Percentiles rank a stretch among this genome's conserved stretches.
These are phyloP conservation scores for Semotilus atromaculatus DNA, from an alignment of 2,797 vertebrate genomes.

Conservation along the genomic window DNA sequence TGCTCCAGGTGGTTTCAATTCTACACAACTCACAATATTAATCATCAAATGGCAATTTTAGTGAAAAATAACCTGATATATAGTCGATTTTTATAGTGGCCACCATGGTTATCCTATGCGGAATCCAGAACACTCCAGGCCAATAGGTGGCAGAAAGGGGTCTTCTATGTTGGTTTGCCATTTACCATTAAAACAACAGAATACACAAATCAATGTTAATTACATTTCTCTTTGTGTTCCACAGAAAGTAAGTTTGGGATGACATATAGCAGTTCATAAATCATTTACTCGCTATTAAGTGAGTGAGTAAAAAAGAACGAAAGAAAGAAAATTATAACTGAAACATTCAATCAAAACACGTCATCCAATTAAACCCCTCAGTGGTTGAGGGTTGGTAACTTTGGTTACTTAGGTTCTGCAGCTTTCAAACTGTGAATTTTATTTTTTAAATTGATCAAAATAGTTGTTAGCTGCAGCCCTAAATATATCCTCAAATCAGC, in stretches of 20 bases:
- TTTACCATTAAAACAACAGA: slow-evolving; percentile 8
- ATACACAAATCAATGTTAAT: not conserved
- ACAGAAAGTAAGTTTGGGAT: not conserved
- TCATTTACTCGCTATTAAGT: no score
- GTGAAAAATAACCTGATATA: not conserved
- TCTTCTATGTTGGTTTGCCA: not conserved
- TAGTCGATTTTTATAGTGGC: not conserved
- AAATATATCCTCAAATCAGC: slow-evolving; percentile 17
- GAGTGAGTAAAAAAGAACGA: not conserved
- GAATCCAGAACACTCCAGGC: not conserved
- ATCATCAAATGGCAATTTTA: not conserved
- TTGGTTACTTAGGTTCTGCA: not conserved
- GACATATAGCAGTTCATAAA: not conserved
- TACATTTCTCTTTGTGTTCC: not conserved
- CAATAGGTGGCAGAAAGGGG: not conserved
- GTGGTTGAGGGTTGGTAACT: not conserved
- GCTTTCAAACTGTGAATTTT: slow-evolving; percentile 8
- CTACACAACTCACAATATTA: not conserved
- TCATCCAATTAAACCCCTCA: not conserved
- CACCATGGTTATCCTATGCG: not conserved
- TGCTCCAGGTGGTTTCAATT: not conserved
- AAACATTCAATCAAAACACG: not conserved
- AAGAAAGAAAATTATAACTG: not conserved
- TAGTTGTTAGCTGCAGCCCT: not conserved
- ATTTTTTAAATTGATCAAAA: not conserved